Evolutionary conservation across 2,797 vertebrate species (phyloP).

Genomic region (Sternarchorhynchus goeldii): DNA sequence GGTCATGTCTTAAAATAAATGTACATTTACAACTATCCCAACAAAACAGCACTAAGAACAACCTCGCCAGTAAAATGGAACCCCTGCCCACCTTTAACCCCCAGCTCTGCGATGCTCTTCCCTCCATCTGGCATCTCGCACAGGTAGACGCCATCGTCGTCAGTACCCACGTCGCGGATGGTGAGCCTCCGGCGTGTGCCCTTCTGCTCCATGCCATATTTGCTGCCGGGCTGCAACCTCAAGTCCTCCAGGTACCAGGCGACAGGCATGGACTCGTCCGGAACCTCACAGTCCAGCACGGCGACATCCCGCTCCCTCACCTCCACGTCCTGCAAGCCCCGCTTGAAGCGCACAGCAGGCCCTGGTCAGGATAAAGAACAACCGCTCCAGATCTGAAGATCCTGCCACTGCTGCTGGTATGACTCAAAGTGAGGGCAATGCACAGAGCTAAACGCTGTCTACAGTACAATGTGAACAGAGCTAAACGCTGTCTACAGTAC

Average conservation of each 20-base stretch:
- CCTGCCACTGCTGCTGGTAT: not conserved
- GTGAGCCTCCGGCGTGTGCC: constrained; percentile 84
- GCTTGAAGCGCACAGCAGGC: constrained; percentile 82
- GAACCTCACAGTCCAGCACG: constrained; percentile 92
- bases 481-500: not conserved
- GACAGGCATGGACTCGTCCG: constrained; percentile 81
- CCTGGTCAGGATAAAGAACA: constrained; percentile 66
- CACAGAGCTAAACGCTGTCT: not conserved
- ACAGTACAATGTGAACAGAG: not conserved
- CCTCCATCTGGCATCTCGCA: constrained; percentile 93
- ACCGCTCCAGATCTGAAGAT: not conserved
- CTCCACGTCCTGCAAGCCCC: constrained; percentile 82
- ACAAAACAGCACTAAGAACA: too few species aligned
- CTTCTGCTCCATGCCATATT: constrained; percentile 90
- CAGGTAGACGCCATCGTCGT: constrained; percentile 93
- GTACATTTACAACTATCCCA: too few species aligned
- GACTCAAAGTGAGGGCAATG: not conserved
- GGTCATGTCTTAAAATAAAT: too few species aligned
- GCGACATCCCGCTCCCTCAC: constrained; percentile 84
- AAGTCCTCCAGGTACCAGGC: constrained; percentile 95
- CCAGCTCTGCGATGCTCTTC: constrained; percentile 89
- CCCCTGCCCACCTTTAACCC: constrained; percentile 84
- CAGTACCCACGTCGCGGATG: constrained; percentile 83
- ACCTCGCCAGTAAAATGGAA: not conserved
- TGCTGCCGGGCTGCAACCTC: constrained; percentile 83